Base-by-base conservation (phyloP, 2,888 invertebrate species). In the Aspidiotus destructor region DNA sequence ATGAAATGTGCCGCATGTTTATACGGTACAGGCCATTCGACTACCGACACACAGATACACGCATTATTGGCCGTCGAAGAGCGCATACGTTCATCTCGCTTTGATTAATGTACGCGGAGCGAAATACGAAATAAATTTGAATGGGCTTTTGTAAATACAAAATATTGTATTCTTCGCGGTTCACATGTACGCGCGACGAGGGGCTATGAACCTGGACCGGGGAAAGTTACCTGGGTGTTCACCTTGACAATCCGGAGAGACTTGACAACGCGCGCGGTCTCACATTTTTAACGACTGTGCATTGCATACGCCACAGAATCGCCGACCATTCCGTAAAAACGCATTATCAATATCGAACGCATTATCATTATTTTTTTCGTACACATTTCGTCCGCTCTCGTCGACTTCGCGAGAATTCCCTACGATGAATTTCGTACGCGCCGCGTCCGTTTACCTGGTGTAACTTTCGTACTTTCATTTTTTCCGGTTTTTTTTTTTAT, bases 141-240 rank as follows among this genome's bases (percentile, higher is more conserved):
- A 28, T 28, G 28, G 28, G 28, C 28, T 28, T 28, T 28, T 28
- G 28, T 28, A 28, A 28, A 28, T 28, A 28, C 28, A 28, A 28
- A 28, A 28, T 28, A 28, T 28, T 28, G 28, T 28, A 28, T 28
- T 28, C 28, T 28, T 28, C 28, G 28, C 28, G 28, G 28, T 28
- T 28, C 28, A 28, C 28, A 28, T 28, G 28, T 28, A 17, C 40
- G 48, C 10, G 48, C 48, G 48, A 63, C 54, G 63, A 63, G 60
- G 67, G 67, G 58, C 67, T 67, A 67, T 67, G 67, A 67, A 67
- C 67, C 67, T 67, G 67, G 67, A 52, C 60, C 67, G 60, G 67
- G 67, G 67, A 67, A 67, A 67, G 67, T 67, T 67, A 67, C 67
- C 67, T 67, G 67, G 67, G 67, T 67, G 67, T 67, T 67, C 60